Conservation (phyloP, 2,797 vertebrate genomes). For the Poecile montanus region DNA sequence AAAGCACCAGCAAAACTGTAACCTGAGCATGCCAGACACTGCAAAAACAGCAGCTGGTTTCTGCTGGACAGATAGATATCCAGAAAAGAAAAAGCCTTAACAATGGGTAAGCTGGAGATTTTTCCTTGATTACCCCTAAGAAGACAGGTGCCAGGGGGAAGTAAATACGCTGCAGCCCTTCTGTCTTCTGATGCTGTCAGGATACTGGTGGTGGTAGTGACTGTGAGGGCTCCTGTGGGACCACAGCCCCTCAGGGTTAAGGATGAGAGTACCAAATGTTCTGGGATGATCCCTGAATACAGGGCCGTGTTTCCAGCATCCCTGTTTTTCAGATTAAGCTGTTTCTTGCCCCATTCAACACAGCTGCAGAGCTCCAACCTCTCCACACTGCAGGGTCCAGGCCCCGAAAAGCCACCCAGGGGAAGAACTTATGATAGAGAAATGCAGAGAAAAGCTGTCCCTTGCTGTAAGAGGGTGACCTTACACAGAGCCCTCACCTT, state of each 20-base stretch:
- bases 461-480: accelerated
- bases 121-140: neutral
- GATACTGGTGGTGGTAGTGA: neutral
- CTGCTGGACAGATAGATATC: neutral
- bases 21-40: neutral
- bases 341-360: neutral
- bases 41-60: neutral
- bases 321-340: neutral
- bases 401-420: neutral
- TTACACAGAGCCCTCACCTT: neutral
- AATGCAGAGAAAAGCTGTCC: neutral
- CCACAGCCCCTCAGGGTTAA: accelerated
- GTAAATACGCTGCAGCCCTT: neutral
- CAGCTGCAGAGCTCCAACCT: neutral
- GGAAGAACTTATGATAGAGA: neutral
- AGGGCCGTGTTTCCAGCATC: neutral
- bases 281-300: neutral
- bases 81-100: neutral
- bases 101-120: neutral
- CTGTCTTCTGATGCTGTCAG: neutral
- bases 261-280: neutral
- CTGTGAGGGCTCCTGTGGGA: neutral
- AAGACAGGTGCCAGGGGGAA: neutral
- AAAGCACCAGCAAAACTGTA: neutral
- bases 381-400: neutral